Evolutionary conservation across 2,888 invertebrate genomes (phyloP).

Genomic region (Drosophila seclusa): DNA sequence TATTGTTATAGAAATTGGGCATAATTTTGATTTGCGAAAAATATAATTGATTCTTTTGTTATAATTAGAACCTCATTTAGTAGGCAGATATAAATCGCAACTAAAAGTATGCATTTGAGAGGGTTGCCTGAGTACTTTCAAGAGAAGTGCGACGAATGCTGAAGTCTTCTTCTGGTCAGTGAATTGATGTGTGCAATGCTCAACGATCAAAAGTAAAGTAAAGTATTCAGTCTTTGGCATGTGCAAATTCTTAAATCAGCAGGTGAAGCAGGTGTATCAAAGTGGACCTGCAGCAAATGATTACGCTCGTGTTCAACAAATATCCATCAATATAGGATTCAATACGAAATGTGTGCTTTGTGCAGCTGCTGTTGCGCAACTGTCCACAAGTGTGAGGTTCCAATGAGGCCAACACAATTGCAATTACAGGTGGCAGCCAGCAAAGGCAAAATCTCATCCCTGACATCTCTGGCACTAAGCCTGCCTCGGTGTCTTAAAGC

Average conservation of each 20-base stretch:
- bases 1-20: neutral
- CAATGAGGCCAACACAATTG: slow-evolving; percentile 14
- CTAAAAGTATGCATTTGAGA: neutral
- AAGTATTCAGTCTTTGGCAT: neutral
- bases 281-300: neutral
- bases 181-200: neutral
- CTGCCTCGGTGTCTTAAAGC: slow-evolving; percentile 1
- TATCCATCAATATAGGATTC: neutral
- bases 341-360: neutral
- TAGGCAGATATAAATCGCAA: neutral
- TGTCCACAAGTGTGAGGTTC: neutral
- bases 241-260: neutral
- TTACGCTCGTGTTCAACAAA: neutral
- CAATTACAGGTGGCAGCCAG: slow-evolving; percentile 3
- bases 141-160: neutral
- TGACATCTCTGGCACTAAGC: slow-evolving; percentile 7
- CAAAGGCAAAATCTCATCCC: neutral
- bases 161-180: neutral
- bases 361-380: neutral
- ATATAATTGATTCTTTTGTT: neutral
- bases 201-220: neutral
- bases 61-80: too few relatives aligned
- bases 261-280: neutral
- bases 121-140: neutral
- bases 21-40: neutral